Evolutionary conservation across 2,888 invertebrate species (phyloP), one percentile per base, ranked within the genome.

Genomic region (Spodoptera exigua): DNA sequence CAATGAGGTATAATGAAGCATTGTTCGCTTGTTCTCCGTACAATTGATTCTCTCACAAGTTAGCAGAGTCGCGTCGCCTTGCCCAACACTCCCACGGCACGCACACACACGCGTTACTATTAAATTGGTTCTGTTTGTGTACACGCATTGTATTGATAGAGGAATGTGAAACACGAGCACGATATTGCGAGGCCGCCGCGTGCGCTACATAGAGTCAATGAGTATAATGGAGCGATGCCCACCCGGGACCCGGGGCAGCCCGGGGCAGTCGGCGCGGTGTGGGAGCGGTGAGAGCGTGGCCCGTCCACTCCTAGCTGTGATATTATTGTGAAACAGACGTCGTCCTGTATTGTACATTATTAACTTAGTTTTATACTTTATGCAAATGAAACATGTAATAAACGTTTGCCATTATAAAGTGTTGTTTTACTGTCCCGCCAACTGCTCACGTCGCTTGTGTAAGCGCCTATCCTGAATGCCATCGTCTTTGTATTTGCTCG

Each of bases 251-350:
- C 27, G 5, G 5, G 27, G 7, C 27, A 7, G 27, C 27, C 5
- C 27, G 27, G 5, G 27, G 7, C 27, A 7, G 27, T 9, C 5
- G 7, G 27, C 32, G 41, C 39, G 32, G 52, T 53, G 69, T 62
- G 73, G 65, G 74, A 16, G 76, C 79, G 80, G 78, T 82, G 82
- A 81, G 76, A 78, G 80, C n/a, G n/a, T n/a, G n/a, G n/a, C 78
- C 18, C 18, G 18, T 79, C 81, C 79, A 79, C 81, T 79, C 73
- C 81, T 76, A 75, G 46, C 84, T 85, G 84, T 85, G 86, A 86
- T 86, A 84, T 49, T 40, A 35, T 61, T 39, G 48, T 48, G 39
- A 44, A 55, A 40, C 32, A 14, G 41, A 51, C 14, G 17, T 16
- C 57, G 12, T 43, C 56, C 41, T 64, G 17, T 64, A 53, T 55